phyloP scores from a whole-genome alignment of 1,140 invertebrate genomes.

The Eurosta solidaginis region DNA sequence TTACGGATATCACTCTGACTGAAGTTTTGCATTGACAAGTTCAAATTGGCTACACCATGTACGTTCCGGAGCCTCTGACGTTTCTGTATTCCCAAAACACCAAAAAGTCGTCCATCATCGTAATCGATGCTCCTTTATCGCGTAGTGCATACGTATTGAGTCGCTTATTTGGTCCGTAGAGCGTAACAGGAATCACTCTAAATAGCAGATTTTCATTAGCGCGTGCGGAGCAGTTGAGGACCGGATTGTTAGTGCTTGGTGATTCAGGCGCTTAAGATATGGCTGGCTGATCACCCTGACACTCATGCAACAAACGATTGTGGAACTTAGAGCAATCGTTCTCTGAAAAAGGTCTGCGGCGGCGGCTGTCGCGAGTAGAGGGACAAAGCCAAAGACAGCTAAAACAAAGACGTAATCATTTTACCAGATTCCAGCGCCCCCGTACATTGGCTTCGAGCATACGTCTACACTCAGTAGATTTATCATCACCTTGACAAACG shows the following conservation, averaged over 20 bases:
- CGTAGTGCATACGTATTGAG: too few species aligned
- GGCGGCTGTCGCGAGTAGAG: slow-evolving; percentile 7
- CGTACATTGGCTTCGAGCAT: background rate
- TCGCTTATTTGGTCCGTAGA: background rate
- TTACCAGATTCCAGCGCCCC: background rate
- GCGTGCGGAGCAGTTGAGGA: background rate
- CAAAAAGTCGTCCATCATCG: background rate
- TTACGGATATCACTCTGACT: too few species aligned
- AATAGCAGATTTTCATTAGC: slow-evolving; percentile 10
- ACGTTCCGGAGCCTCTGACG: background rate
- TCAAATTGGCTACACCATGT: slow-evolving; percentile 2
- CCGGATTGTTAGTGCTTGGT: background rate
- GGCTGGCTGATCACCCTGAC: too few species aligned
- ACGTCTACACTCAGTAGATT: background rate
- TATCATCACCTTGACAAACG: slow-evolving; percentile 12
- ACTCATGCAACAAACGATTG: slow-evolving; percentile 28
- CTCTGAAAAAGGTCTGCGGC: background rate
- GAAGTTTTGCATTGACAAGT: slow-evolving; percentile 5
- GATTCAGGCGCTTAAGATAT: too few species aligned
- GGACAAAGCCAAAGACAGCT: background rate
- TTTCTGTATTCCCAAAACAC: too few species aligned
- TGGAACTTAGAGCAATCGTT: slow-evolving; percentile 22
- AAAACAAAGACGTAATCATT: too few species aligned
- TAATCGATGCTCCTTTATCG: background rate
- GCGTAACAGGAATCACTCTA: slow-evolving; percentile 26